Evolutionary conservation across 1,140 invertebrate genomes (phyloP), one percentile per base, ranked within the genome.

Genomic region (Campoletis sonorensis): DNA sequence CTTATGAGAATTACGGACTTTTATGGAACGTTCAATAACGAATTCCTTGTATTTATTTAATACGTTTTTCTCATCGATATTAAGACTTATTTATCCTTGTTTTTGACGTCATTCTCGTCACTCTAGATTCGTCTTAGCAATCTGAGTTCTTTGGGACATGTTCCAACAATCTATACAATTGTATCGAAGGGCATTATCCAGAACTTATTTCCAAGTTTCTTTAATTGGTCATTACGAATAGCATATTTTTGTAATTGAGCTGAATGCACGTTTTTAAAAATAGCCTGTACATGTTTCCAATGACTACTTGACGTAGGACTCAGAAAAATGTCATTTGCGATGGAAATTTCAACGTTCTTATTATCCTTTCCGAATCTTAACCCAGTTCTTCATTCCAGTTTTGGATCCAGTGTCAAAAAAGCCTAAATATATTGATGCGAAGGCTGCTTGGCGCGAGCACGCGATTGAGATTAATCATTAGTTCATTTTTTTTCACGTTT

Each of bases 111-210:
- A 64, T 11, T 2, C 2, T 64, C 23, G 8, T 23, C 61, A n/a
- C n/a, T 4, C 4, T 54, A 54, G 18, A 54, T 54, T 54, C 51
- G 16, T 21, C 18, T 54, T 18, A 54, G 51, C 16, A 18, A 54
- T 8, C 16, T 54, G 51, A 18, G 16, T 21, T 54, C 10, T 54
- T 54, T 21, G 7, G 51, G 51, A 54, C 51, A 54, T 18, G 51
- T 54, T 18, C 4, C n/a, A 54, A 7, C 18, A n/a, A n/a, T 54
- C 18, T 18, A 21, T 54, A 54, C n/a, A 54, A n/a, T 54, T 54
- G 51, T 54, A 54, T 54, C 51, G n/a, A 54, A 54, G 51, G 51
- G 51, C 51, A 54, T 54, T 54, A 54, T 54, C 51, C 51, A 54
- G 51, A 18, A 54, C 16, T 54, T 54, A 4, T 8, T 21, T 18